Base-by-base conservation (phyloP, 35 echinoderm and acorn worm species). In the Ptychodera flava region DNA sequence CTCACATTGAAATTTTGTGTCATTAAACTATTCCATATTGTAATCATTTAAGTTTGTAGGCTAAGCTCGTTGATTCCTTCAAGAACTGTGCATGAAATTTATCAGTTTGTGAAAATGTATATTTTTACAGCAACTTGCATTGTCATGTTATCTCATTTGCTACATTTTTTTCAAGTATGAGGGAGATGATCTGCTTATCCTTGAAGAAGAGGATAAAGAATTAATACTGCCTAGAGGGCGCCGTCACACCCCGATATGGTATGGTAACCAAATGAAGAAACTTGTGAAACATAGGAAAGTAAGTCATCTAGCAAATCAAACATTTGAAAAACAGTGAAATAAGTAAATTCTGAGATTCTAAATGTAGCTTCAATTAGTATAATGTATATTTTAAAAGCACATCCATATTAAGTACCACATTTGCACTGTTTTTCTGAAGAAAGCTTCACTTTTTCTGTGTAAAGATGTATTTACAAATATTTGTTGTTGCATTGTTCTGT, bases 231-330 rank as follows among this genome's bases (percentile, higher is more conserved):
- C 35, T 35, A 83, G 88, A 35, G 83, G 85, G 2, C 89, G 90
- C 28, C 45, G 85, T 30, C 91, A 97, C 75, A 92, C 84, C 12
- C 95, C 95, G 0, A 87, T 89, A 33, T 97, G 92, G 92, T 97
- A 92, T 77, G 90, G 78, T 14, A 94, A 82, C 45, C 89, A 94
- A 79, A 97, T 97, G 95, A 94, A 97, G 85, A 97, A 90, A 88
- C 75, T 97, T 0, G 16, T 91, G 84, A 97, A 92, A 79, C 78
- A 97, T 87, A 92, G 90, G 77, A 97, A 94, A 85, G 95, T 97
- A 78, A 82, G 79, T 38, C 0, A 34, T 6, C 28, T 33, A 31
- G n/a, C 0, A 37, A 35, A 31, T 33, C 32, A 1, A 0, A 12
- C 76, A 10, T 29, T 0, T 16, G 2, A 36, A 36, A 0, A 30